phyloP scores from a whole-genome alignment of 2,113 vertebrate species.

The Hemichromis elongatus region DNA sequence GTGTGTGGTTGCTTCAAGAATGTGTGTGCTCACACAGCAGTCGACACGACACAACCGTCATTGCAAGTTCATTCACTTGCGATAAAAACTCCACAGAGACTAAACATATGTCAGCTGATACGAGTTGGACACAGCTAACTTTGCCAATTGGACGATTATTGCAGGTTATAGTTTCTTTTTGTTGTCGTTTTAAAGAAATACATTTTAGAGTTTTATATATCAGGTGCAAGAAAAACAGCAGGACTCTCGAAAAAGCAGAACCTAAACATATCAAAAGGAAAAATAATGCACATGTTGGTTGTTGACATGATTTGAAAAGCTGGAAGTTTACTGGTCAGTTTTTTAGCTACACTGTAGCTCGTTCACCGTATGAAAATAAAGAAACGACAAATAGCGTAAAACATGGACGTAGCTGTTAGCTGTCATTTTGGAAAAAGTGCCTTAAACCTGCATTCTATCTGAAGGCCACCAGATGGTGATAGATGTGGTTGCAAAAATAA shows the following conservation, averaged over 20 bases:
- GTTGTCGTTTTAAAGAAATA: not conserved
- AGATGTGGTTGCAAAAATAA: not conserved
- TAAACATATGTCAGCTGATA: not conserved
- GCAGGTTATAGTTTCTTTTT: not conserved
- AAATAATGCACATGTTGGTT: not conserved
- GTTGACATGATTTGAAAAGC: not conserved
- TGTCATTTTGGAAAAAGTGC: not conserved
- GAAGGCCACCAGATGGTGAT: not conserved
- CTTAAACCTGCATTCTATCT: not conserved
- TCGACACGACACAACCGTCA: not conserved
- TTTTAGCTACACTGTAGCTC: not conserved
- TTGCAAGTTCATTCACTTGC: not conserved
- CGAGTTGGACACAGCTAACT: not conserved
- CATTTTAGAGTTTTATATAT: not conserved
- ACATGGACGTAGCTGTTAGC: not conserved
- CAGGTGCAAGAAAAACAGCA: not conserved
- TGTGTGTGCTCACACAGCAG: not conserved
- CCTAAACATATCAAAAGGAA: not conserved
- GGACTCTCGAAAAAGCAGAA: not conserved
- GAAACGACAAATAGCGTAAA: not conserved
- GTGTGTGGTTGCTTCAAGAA: not conserved
- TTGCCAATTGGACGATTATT: not conserved
- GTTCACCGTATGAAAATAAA: not conserved
- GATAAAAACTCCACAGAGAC: not conserved
- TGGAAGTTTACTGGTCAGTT: not conserved